Evolutionary conservation across 2,888 invertebrate species (phyloP).

Genomic region (Aspidapion aeneum): DNA sequence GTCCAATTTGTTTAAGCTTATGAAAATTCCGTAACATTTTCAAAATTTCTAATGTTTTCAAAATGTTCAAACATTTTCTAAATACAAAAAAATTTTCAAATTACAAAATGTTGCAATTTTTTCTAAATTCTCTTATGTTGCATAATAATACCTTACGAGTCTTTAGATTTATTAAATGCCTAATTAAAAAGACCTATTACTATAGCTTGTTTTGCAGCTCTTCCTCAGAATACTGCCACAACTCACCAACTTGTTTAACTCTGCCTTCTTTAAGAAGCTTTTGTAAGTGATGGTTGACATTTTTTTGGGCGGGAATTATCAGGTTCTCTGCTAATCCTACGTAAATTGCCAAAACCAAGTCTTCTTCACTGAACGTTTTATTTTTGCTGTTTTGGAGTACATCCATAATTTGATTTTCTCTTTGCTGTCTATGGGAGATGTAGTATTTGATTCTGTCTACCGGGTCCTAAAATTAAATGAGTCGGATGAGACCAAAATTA

Average conservation of each 20-base stretch:
- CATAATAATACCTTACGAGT: too few relatives aligned
- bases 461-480: constrained; percentile 46
- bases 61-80: too few relatives aligned
- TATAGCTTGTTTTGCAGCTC: too few relatives aligned
- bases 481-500: too few relatives aligned
- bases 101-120: too few relatives aligned
- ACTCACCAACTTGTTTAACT: constrained; percentile 50
- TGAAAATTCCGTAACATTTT: too few relatives aligned
- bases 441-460: constrained; percentile 72
- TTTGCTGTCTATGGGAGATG: constrained; percentile 76
- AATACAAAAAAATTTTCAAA: too few relatives aligned
- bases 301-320: constrained; percentile 76
- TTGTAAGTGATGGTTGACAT: constrained; percentile 81
- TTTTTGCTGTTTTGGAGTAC: constrained; percentile 55
- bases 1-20: too few relatives aligned
- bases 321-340: constrained; percentile 71
- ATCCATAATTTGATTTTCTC: constrained; percentile 82
- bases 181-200: too few relatives aligned
- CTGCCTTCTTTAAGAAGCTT: constrained; percentile 81
- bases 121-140: too few relatives aligned
- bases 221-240: constrained; percentile 51
- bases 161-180: too few relatives aligned
- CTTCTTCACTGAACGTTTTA: constrained; percentile 62
- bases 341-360: constrained; percentile 80
- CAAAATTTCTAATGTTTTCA: too few relatives aligned